Evolutionary conservation across 2,113 vertebrate genomes (phyloP).

Genomic region (Phoxinus phoxinus): DNA sequence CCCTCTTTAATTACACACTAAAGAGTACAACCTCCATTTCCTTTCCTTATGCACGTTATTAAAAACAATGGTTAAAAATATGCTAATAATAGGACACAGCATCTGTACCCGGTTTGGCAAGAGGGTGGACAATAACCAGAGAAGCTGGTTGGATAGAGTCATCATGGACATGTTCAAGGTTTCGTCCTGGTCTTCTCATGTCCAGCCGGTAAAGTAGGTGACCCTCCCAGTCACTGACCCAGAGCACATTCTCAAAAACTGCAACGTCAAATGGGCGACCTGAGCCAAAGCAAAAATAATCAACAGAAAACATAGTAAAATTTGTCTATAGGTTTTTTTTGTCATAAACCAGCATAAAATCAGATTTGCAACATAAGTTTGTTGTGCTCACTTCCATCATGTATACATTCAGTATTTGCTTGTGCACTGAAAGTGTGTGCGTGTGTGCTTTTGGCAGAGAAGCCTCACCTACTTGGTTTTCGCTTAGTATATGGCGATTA

Average conservation of each 20-base stretch:
- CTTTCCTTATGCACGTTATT: background rate
- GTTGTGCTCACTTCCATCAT: background rate
- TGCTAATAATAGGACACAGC: background rate
- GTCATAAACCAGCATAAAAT: background rate
- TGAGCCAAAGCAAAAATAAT: slow-evolving; percentile 55
- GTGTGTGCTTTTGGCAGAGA: slow-evolving; percentile 57
- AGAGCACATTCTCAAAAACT: slow-evolving; percentile 89
- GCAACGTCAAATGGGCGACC: slow-evolving; percentile 84
- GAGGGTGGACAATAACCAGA: slow-evolving; percentile 86
- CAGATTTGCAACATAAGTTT: background rate
- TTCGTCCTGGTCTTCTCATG: slow-evolving; percentile 83
- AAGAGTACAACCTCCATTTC: background rate
- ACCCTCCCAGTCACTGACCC: slow-evolving; percentile 85
- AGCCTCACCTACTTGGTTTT: slow-evolving; percentile 97
- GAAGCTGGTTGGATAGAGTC: slow-evolving; percentile 86
- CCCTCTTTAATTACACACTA: too few relatives aligned
- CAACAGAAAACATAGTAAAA: background rate
- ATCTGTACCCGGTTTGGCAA: slow-evolving; percentile 88
- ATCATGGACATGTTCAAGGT: slow-evolving; percentile 78
- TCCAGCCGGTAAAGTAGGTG: slow-evolving; percentile 81
- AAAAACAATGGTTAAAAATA: background rate
- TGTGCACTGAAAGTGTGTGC: background rate
- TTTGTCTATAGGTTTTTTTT: background rate
- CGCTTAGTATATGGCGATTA: slow-evolving; percentile 78
- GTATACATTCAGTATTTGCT: background rate